Evolutionary conservation across 1,140 invertebrate genomes (phyloP).

Genomic region (Choristoneura fumiferana): DNA sequence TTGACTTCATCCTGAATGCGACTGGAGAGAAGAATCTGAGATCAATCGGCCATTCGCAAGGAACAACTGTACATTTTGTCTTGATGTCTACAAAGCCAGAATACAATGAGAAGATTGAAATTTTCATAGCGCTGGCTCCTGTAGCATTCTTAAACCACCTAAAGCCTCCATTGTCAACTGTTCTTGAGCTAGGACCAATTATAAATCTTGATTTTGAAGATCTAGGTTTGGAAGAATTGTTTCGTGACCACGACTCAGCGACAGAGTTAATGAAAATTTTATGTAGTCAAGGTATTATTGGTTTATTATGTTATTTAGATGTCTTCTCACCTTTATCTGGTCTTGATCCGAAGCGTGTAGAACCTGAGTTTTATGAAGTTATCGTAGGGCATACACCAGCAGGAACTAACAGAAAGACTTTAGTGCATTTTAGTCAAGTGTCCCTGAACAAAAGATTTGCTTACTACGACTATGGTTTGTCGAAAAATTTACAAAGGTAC

Average conservation of each 20-base stretch:
- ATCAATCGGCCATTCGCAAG: constrained; percentile 81
- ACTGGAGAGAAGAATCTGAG: constrained; percentile 63
- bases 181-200: not conserved
- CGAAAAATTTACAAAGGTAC: not conserved
- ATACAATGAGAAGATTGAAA: constrained; percentile 80
- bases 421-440: not conserved
- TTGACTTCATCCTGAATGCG: constrained; percentile 65
- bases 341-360: not conserved
- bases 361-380: not conserved
- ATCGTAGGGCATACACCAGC: not conserved
- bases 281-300: not conserved
- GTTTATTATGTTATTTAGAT: not conserved
- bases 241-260: too few species aligned
- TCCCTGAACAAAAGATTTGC: not conserved
- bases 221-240: not conserved
- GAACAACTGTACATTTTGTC: constrained; percentile 81
- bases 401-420: not conserved
- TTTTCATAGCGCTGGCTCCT: constrained; percentile 80
- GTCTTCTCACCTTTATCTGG: not conserved
- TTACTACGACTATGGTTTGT: not conserved
- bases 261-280: not conserved
- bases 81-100: constrained; percentile 77
- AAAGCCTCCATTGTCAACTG: not conserved
- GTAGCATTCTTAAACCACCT: constrained; percentile 77
- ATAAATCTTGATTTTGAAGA: not conserved